Evolutionary conservation across 2,797 vertebrate genomes (phyloP).

Genomic region (Picus viridis): DNA sequence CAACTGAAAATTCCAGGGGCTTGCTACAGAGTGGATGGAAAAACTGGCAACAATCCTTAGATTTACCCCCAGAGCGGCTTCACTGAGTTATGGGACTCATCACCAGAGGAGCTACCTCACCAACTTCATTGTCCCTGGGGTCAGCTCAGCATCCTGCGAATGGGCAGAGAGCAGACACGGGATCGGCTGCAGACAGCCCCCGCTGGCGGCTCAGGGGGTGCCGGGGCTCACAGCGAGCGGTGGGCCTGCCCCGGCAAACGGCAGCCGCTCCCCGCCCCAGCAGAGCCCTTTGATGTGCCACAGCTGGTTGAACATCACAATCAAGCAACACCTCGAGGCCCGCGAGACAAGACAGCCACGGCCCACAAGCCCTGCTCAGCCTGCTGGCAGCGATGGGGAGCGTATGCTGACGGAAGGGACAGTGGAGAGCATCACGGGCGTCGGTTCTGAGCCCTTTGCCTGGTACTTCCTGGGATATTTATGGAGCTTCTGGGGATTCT

Average conservation of each 20-base stretch:
- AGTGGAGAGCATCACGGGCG: neutral
- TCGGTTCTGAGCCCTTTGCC: accelerated
- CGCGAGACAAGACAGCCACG: accelerated
- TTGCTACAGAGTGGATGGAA: neutral
- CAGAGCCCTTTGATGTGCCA: neutral
- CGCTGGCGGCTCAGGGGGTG: accelerated
- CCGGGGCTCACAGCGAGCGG: accelerated
- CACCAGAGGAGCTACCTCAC: neutral
- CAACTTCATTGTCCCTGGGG: neutral
- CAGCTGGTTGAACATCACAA: neutral
- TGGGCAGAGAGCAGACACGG: accelerated
- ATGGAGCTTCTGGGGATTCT: neutral
- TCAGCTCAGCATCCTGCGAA: neutral
- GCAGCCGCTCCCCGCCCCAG: neutral
- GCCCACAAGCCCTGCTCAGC: accelerated
- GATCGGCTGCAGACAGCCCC: neutral
- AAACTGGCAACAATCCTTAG: accelerated
- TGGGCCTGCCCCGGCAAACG: neutral
- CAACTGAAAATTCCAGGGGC: neutral
- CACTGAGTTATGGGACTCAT: neutral
- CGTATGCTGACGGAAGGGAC: neutral
- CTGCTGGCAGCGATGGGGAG: neutral
- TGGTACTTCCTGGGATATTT: neutral
- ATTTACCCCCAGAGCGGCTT: neutral
- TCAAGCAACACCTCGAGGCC: neutral